Evolutionary conservation across 2,113 vertebrate genomes (phyloP), one percentile per base, ranked within the genome.

Genomic region (Poeciliopsis retropinna): DNA sequence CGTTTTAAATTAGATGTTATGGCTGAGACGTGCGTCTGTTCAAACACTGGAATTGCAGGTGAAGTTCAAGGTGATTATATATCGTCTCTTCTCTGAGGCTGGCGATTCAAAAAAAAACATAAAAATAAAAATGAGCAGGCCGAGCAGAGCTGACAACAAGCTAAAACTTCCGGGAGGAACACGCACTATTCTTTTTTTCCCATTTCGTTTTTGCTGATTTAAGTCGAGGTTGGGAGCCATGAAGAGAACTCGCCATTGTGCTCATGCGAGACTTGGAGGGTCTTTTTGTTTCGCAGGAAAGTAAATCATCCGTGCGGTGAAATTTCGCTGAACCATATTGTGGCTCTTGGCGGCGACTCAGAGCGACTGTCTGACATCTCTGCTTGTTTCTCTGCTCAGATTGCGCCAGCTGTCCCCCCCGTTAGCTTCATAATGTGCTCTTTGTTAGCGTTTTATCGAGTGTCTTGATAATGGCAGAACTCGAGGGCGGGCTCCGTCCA

Each of bases 301-400:
- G 82, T 76, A 90, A 87, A 90, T 90, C 89, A 87, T 81, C 86
- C 84, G 80, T 88, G 83, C 86, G 79, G 84, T 88, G 84, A 82
- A 88, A 87, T 90, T 92, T 88, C 75, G 75, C 78, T 89, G 87
- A 89, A 89, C 89, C 92, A 93, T 92, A 92, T 92, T 93, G 92
- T 92, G 85, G 84, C 90, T 91, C 92, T 92, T 91, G 92, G 92
- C 92, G 89, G 84, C 25, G 62, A 65, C 85, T 91, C 88, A 85
- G 80, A 92, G 90, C 88, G 88, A 82, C 79, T 90, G 88, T 87
- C 88, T 92, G 91, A 92, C 90, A 92, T 93, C 85, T 88, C 88
- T 87, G 81, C 83, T 57, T 88, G 88, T 88, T 89, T 88, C 89
- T 88, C 74, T 65, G 81, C 87, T 87, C 90, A 90, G 90, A 92